Evolutionary conservation across 1,140 invertebrate species (phyloP).

Genomic region (Caerostris darwini): DNA sequence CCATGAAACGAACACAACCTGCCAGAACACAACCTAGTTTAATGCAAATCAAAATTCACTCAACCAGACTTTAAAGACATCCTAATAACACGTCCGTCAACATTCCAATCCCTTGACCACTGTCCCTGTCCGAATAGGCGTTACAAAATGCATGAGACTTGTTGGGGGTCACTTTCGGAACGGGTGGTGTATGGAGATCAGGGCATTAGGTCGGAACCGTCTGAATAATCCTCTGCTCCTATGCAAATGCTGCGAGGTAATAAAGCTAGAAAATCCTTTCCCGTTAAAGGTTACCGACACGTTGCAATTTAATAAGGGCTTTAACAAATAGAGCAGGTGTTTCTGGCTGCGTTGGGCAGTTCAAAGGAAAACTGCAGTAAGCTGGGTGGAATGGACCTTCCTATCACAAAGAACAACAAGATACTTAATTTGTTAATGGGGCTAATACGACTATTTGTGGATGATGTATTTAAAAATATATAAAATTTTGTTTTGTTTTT

Average conservation of each 20-base stretch:
- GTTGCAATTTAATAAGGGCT: conserved; percentile 12
- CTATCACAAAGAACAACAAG: not conserved
- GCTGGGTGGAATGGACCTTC: not conserved
- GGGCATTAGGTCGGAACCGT: conserved; percentile 4
- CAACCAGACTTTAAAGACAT: not conserved
- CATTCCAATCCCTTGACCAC: not conserved
- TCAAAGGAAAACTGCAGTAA: not conserved
- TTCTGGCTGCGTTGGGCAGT: not conserved
- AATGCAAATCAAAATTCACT: conserved; percentile 6
- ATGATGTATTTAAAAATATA: no score
- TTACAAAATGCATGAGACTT: not conserved
- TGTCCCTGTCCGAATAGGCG: not conserved
- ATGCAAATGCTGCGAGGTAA: conserved; percentile 8
- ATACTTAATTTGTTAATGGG: not conserved
- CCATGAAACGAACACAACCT: not conserved
- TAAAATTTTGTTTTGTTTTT: no score
- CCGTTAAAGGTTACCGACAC: not conserved
- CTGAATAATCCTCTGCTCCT: not conserved
- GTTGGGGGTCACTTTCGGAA: not conserved
- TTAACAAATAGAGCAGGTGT: conserved; percentile 11
- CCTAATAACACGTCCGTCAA: not conserved
- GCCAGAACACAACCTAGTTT: not conserved
- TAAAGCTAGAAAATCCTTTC: conserved; percentile 22
- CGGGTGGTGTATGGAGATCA: not conserved
- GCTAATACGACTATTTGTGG: not conserved